A percentile compares a stretch with the other conserved stretches of the same genome.
Evolutionary conservation across 2,888 invertebrate genomes (phyloP).

Genomic region (Julus scanicus): DNA sequence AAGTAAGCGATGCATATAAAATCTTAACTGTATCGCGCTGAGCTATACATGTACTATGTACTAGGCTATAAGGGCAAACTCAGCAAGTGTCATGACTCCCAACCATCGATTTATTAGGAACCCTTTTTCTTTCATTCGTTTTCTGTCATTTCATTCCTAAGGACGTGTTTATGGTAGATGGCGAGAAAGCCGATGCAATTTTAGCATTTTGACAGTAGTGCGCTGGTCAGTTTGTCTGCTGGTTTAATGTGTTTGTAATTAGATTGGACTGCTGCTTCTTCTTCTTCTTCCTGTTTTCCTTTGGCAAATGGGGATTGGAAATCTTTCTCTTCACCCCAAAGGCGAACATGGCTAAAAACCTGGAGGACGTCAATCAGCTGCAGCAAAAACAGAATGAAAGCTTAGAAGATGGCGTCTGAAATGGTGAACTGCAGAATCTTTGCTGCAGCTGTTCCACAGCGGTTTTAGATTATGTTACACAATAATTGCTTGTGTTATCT

Average conservation of each 20-base stretch:
- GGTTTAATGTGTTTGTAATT: constrained; percentile 24
- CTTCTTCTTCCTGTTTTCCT: not conserved
- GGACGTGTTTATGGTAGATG: not conserved
- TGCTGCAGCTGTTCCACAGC: not conserved
- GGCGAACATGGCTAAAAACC: not conserved
- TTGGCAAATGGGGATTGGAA: constrained; percentile 21
- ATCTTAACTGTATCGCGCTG: no score
- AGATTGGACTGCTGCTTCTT: not conserved
- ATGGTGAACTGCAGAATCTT: not conserved
- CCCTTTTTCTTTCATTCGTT: not conserved
- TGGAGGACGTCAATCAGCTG: not conserved
- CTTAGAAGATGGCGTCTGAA: not conserved
- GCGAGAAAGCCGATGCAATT: not conserved
- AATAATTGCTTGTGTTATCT: not conserved
- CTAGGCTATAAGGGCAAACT: no score
- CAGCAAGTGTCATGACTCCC: no score
- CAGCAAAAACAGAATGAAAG: not conserved
- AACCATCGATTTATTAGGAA: not conserved
- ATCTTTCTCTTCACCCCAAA: not conserved
- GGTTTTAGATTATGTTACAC: not conserved
- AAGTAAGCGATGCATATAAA: no score
- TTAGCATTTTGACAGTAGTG: not conserved
- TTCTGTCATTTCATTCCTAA: not conserved
- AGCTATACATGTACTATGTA: no score
- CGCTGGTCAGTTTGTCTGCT: not conserved